These are phyloP conservation scores for Drosophila santomea DNA, from an alignment of 1,140 invertebrate genomes.

Conservation along the genomic window DNA sequence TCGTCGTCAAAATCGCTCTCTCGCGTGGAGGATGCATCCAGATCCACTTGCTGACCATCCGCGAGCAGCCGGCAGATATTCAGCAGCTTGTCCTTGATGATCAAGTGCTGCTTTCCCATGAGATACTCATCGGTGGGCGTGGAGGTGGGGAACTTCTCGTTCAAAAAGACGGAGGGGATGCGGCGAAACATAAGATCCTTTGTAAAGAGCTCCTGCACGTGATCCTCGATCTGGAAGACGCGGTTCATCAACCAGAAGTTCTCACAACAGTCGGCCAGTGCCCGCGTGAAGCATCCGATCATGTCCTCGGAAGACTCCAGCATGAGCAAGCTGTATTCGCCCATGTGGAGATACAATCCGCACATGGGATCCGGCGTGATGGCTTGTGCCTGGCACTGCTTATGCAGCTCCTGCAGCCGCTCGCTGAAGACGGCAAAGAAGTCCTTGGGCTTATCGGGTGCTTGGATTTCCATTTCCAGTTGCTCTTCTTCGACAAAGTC, in stretches of 20 bases:
- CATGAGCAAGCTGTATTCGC: constrained; percentile 68
- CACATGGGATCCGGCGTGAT: constrained; percentile 65
- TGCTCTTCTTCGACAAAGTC: neutral
- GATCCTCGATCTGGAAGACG: constrained; percentile 70
- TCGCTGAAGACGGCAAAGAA: constrained; percentile 41
- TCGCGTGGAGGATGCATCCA: neutral
- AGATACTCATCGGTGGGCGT: constrained; percentile 69
- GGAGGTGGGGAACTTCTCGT: constrained; percentile 77
- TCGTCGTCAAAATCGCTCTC: constrained; percentile 7
- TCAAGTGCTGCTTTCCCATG: constrained; percentile 76
- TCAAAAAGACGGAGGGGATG: constrained; percentile 61
- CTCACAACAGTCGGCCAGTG: constrained; percentile 21
- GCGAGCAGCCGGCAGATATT: constrained; percentile 45
- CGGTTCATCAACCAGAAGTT: constrained; percentile 57
- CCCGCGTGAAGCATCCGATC: constrained; percentile 60
- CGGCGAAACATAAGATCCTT: constrained; percentile 53
- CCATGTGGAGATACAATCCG: constrained; percentile 69
- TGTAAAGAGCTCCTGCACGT: constrained; percentile 64
- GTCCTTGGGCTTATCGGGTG: constrained; percentile 20
- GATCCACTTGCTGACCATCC: constrained; percentile 1
- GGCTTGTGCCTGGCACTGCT: constrained; percentile 7
- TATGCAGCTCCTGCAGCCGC: constrained; percentile 41
- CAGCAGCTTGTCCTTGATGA: constrained; percentile 70
- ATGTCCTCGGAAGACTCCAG: constrained; percentile 74
- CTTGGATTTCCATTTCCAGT: neutral